Evolutionary conservation across 2,113 vertebrate genomes (phyloP).

Genomic region (Noturus placidus): DNA sequence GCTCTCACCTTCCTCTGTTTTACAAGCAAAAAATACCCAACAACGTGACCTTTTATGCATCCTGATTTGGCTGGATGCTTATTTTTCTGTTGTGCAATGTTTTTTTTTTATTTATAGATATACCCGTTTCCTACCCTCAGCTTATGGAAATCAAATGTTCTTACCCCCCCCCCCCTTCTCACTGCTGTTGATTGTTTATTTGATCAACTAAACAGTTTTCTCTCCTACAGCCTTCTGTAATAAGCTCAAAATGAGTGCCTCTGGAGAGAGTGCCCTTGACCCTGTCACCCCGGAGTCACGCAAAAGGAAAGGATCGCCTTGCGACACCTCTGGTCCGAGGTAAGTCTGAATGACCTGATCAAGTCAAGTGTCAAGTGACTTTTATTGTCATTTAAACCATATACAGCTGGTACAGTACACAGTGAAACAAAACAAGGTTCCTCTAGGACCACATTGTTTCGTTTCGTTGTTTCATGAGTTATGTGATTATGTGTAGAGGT

Average conservation of each 20-base stretch:
- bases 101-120: background rate
- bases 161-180: background rate
- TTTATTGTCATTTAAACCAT: no score
- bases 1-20: background rate
- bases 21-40: background rate
- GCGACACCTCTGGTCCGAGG: slow-evolving; percentile 88
- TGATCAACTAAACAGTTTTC: background rate
- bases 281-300: slow-evolving; percentile 83
- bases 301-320: slow-evolving; percentile 91
- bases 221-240: slow-evolving; percentile 78
- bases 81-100: background rate
- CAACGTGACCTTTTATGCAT: background rate
- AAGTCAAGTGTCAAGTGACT: no score
- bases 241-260: slow-evolving; percentile 90
- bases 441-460: no score
- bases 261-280: slow-evolving; percentile 88
- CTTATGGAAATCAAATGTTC: background rate
- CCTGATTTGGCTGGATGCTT: background rate
- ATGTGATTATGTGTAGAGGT: no score
- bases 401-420: no score
- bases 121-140: background rate
- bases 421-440: no score
- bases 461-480: no score
- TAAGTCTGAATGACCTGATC: slow-evolving; percentile 49
- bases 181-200: background rate